Evolutionary conservation across 1,140 invertebrate genomes (phyloP).

Genomic region (Apocrypta bakeri): DNA sequence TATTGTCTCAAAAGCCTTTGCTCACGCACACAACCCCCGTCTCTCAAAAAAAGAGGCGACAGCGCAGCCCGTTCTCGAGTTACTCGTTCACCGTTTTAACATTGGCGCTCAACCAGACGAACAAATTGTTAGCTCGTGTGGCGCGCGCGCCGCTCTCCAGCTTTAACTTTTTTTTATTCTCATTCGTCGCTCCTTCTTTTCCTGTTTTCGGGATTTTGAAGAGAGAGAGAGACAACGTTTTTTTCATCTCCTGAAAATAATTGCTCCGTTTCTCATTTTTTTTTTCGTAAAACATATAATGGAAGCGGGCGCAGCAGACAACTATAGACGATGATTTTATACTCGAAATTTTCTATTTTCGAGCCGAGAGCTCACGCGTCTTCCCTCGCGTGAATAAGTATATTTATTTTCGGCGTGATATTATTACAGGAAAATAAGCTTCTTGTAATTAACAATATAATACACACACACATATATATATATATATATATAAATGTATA

Average conservation of each 20-base stretch:
- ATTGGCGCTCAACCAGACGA: constrained; percentile 8
- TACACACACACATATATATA: no score
- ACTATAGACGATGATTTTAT: neutral
- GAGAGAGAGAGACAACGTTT: neutral
- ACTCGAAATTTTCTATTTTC: constrained; percentile 18
- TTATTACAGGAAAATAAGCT: neutral
- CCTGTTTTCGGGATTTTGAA: constrained; percentile 33
- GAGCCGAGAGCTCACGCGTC: neutral
- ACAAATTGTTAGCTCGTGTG: constrained; percentile 32
- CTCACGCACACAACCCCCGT: constrained; percentile 18
- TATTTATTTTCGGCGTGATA: neutral
- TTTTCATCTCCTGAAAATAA: constrained; percentile 37
- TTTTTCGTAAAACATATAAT: neutral
- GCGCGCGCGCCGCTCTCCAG: neutral
- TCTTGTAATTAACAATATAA: neutral
- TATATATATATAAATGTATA: no score
- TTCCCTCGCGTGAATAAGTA: neutral
- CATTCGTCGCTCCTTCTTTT: neutral
- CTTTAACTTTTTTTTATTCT: neutral
- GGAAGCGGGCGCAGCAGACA: neutral
- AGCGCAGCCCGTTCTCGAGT: constrained; percentile 34
- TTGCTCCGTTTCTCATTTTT: constrained; percentile 21
- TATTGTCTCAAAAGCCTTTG: constrained; percentile 36
- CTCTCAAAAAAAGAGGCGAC: neutral
- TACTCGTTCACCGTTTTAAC: constrained; percentile 26